Evolutionary conservation across 2,888 invertebrate species (phyloP).

Genomic region (Spilosoma lubricipeda): DNA sequence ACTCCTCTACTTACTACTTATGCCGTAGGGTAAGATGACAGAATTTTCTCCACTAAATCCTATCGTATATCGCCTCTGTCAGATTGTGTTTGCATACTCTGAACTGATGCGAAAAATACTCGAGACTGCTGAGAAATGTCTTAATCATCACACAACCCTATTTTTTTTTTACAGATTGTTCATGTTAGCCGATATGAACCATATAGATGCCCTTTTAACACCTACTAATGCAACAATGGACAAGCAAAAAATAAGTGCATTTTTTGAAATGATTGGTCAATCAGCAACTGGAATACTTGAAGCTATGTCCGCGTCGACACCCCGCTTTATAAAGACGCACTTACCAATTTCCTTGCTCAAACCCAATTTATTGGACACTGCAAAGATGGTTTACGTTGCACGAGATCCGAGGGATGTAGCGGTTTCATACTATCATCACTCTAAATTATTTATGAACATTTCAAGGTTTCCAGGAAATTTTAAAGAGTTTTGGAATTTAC

Average conservation of each 20-base stretch:
- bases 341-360: constrained; percentile 90
- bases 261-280: neutral
- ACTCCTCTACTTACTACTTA: too few relatives aligned
- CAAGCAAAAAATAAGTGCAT: constrained; percentile 1
- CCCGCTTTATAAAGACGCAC: constrained; percentile 89
- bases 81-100: neutral
- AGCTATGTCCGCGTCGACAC: constrained; percentile 55
- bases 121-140: neutral
- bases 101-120: neutral
- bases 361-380: constrained; percentile 76
- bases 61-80: neutral
- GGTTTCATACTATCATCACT: constrained; percentile 91
- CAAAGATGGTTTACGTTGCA: constrained; percentile 90
- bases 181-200: neutral
- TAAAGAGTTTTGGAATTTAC: constrained; percentile 11
- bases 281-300: constrained; percentile 34
- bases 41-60: too few relatives aligned
- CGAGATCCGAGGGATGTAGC: constrained; percentile 92
- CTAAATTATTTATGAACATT: constrained; percentile 82
- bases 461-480: constrained; percentile 55
- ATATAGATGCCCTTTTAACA: neutral
- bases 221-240: neutral
- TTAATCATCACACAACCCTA: neutral
- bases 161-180: constrained; percentile 1
- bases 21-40: too few relatives aligned